Conservation (phyloP, 1,140 invertebrate genomes). For the Lepeophtheirus salmonis region DNA sequence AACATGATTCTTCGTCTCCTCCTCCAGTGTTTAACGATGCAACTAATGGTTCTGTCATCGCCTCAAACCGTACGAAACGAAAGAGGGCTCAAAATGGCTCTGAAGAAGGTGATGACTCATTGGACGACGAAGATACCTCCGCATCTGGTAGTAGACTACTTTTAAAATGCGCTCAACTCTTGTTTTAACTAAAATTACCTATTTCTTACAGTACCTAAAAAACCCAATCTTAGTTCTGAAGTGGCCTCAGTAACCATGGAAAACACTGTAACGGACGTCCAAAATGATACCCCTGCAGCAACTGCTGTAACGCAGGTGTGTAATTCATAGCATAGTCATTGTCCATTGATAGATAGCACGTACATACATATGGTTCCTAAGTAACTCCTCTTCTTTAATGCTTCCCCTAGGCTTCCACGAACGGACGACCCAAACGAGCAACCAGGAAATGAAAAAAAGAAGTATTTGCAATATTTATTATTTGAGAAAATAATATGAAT, state of each 20-base stretch:
- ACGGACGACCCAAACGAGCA: background rate
- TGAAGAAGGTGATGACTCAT: background rate
- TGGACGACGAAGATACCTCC: background rate
- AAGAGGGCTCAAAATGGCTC: background rate
- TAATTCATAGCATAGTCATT: no score
- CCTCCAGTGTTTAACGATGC: background rate
- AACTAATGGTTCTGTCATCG: background rate
- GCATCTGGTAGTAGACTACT: background rate
- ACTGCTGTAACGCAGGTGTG: background rate
- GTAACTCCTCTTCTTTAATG: background rate
- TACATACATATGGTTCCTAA: background rate
- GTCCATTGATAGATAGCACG: no score
- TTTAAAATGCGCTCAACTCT: no score
- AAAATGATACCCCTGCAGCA: background rate
- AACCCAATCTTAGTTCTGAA: background rate
- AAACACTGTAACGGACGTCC: background rate
- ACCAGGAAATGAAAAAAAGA: background rate
- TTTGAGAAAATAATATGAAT: no score
- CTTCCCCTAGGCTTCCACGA: background rate
- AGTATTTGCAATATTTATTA: no score
- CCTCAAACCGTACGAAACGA: background rate
- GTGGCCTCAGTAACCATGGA: background rate
- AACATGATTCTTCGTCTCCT: no score
- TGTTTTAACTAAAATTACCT: no score
- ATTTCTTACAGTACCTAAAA: background rate